Conservation (phyloP, 2,888 invertebrate species). For the Syrphus vitripennis region DNA sequence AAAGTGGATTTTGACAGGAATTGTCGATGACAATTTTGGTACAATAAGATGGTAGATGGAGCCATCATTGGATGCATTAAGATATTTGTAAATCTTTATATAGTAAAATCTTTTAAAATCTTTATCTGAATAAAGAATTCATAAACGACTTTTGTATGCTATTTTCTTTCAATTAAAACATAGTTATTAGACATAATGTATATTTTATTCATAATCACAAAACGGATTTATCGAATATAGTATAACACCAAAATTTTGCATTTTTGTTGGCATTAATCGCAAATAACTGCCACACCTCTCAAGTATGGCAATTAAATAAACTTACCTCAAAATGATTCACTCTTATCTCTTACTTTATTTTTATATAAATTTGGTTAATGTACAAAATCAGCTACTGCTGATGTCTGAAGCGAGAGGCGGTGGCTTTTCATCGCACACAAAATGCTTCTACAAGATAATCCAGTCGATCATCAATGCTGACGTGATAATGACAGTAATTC, state of each 20-base stretch:
- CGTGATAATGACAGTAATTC: constrained; percentile 71
- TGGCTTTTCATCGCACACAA: constrained; percentile 67
- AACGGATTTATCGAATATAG: background rate
- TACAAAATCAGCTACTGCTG: constrained; percentile 63
- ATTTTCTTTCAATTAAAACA: background rate
- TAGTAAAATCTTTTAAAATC: no score
- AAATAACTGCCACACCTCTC: constrained; percentile 15
- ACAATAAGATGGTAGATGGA: no score
- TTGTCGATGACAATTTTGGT: no score
- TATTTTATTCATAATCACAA: background rate
- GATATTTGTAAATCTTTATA: no score
- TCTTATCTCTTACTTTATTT: constrained; percentile 10
- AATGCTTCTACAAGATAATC: constrained; percentile 63
- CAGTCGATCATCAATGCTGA: constrained; percentile 70
- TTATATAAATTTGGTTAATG: constrained; percentile 42
- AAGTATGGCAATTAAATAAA: constrained; percentile 17
- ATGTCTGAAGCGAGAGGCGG: constrained; percentile 56
- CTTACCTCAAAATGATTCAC: constrained; percentile 21
- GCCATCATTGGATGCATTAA: no score
- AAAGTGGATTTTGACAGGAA: no score
- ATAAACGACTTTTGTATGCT: background rate
- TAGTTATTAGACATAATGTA: background rate
- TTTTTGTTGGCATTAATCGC: constrained; percentile 16
- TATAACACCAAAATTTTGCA: background rate
- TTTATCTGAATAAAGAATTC: no score